Evolutionary conservation across 2,797 vertebrate genomes (phyloP), one percentile per base, ranked within the genome.

Genomic region (Lagodon rhomboides): DNA sequence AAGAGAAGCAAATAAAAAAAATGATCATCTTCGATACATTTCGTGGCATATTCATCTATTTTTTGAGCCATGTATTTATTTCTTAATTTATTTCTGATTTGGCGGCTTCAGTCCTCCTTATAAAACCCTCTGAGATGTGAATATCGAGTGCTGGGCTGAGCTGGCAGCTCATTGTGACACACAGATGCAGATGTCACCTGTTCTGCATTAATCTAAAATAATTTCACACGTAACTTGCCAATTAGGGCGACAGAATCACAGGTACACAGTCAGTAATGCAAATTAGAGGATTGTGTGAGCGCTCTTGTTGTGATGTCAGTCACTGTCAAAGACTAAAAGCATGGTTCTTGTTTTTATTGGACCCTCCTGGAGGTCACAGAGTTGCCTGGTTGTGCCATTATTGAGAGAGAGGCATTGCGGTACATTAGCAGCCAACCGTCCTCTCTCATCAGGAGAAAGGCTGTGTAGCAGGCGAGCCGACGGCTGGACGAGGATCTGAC

Each of bases 371-470:
- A 87, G 68, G 68, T 73, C 59, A 55, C 56, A 76, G 34, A 59
- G 67, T 27, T 16, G 15, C 12, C 64, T 51, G 58, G 20, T 60
- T 53, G 64, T 71, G 61, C 79, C 73, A 71, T 88, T 87, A 76
- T 41, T 22, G 47, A 70, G 30, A 82, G 73, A 34, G 44, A 38
- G 79, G 74, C 63, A 73, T 88, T 86, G 78, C 80, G 65, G 65
- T 68, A 69, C 73, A 86, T 86, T 73, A 85, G 66, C 72, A 66
- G 65, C 9, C 0, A 56, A 38, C 76, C 63, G 59, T 85, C 81
- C 79, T 50, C 58, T 85, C 81, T 83, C 65, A 86, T 83, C 72
- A 87, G 72, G 41, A 66, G n/a, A 46, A 67, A 73, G 54, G 53
- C 65, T 64, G 68, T 51, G n/a, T 73, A 79, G 86, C 66, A 34